A percentile compares a stretch with the other conserved stretches of the same genome.
Evolutionary conservation across 2,113 vertebrate genomes (phyloP).

Genomic region (Corythoichthys haematopterus): DNA sequence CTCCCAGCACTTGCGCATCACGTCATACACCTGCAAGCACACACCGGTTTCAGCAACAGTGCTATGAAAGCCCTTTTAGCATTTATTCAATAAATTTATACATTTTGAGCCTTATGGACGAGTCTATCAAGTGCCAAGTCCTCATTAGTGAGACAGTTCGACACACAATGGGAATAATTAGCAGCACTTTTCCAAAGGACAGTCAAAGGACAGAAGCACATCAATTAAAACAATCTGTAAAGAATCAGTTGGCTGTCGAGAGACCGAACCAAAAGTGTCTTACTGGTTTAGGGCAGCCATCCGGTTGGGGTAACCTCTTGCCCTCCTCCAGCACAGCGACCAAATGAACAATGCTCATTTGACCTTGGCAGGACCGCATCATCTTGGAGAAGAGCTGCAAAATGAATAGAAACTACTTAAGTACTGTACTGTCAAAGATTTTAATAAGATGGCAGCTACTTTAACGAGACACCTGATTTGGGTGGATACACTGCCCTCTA

Average conservation of each 20-base stretch:
- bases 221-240: not conserved
- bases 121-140: not conserved
- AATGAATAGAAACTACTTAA: not conserved
- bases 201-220: no score
- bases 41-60: not conserved
- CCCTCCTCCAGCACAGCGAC: constrained; percentile 81
- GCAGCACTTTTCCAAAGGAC: no score
- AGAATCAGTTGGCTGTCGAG: not conserved
- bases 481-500: no score
- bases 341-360: constrained; percentile 89
- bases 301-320: constrained; percentile 79
- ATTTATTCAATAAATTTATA: not conserved
- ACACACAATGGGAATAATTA: no score
- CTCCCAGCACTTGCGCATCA: constrained; percentile 93
- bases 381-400: constrained; percentile 84
- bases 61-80: not conserved
- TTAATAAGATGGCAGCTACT: not conserved
- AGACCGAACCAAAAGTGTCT: constrained; percentile 3
- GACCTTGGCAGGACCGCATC: constrained; percentile 87
- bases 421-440: not conserved
- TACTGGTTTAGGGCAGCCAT: constrained; percentile 81
- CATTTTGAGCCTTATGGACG: not conserved
- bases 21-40: constrained; percentile 78
- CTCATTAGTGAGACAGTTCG: not conserved
- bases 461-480: not conserved